Conservation (phyloP, 2,113 vertebrate genomes). For the Podarcis raffonei region DNA sequence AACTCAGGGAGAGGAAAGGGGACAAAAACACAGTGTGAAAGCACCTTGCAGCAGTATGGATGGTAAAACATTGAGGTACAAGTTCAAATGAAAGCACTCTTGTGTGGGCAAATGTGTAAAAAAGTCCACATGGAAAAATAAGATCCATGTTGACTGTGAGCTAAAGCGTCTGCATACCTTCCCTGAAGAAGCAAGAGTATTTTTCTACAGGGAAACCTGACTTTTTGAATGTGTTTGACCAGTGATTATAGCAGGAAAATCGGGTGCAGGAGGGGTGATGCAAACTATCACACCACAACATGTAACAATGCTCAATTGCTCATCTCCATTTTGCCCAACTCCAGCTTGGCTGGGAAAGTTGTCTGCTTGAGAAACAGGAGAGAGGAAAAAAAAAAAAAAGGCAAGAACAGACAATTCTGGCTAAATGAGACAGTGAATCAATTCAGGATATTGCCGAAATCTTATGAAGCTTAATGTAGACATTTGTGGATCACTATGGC, state of each 20-base stretch:
- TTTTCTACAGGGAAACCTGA: background rate
- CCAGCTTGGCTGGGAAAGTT: background rate
- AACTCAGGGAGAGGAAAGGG: no score
- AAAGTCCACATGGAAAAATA: no score
- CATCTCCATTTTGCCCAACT: background rate
- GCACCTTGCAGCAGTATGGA: no score
- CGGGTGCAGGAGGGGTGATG: no score
- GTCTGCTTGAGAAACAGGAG: background rate
- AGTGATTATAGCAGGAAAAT: background rate
- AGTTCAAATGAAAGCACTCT: no score
- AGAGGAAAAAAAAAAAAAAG: background rate
- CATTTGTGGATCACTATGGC: background rate
- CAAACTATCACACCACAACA: background rate
- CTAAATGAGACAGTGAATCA: background rate
- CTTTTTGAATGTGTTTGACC: background rate
- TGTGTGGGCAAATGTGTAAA: no score
- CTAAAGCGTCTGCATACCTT: background rate
- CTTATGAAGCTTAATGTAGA: background rate
- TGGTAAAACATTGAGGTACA: no score
- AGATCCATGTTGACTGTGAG: background rate
- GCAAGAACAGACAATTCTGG: background rate
- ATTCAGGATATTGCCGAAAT: background rate
- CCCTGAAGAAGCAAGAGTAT: background rate
- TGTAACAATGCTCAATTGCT: background rate
- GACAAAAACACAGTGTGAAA: no score